These are phyloP conservation scores for Sylvicola cinctus DNA, from an alignment of 2,888 invertebrate species.

Conservation along the genomic window DNA sequence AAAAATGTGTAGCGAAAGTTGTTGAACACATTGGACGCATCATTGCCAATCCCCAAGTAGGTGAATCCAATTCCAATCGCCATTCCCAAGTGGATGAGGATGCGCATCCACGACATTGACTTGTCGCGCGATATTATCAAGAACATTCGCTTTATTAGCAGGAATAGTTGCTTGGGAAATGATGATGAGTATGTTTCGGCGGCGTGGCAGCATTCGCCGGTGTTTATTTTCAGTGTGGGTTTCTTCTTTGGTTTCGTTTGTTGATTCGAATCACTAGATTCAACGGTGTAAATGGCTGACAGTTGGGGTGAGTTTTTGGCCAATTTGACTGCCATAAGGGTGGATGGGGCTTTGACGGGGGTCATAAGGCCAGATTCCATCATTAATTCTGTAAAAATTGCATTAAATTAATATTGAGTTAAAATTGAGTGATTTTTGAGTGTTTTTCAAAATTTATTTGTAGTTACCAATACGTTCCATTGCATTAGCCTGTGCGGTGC, in stretches of 20 bases:
- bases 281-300: too few species aligned
- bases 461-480: constrained; percentile 23
- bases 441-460: not conserved
- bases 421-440: not conserved
- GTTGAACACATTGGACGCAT: constrained; percentile 60
- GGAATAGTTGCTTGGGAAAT: constrained; percentile 32
- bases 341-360: constrained; percentile 24
- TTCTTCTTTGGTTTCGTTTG: constrained; percentile 13
- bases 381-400: constrained; percentile 26
- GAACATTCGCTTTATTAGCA: constrained; percentile 40
- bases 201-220: constrained; percentile 17
- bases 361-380: constrained; percentile 30
- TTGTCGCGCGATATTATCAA: constrained; percentile 46
- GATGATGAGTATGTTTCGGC: constrained; percentile 32
- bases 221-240: constrained; percentile 13
- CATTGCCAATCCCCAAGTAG: constrained; percentile 70
- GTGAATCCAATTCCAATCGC: constrained; percentile 65
- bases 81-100: constrained; percentile 58
- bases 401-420: not conserved
- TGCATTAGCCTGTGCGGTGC: constrained; percentile 21
- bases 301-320: constrained; percentile 10
- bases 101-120: constrained; percentile 52
- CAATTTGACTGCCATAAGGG: constrained; percentile 12
- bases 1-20: constrained; percentile 83
- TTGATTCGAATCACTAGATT: too few species aligned